Evolutionary conservation across 2,113 vertebrate species (phyloP).

Genomic region (Pseudorhombus dupliciocellatus): DNA sequence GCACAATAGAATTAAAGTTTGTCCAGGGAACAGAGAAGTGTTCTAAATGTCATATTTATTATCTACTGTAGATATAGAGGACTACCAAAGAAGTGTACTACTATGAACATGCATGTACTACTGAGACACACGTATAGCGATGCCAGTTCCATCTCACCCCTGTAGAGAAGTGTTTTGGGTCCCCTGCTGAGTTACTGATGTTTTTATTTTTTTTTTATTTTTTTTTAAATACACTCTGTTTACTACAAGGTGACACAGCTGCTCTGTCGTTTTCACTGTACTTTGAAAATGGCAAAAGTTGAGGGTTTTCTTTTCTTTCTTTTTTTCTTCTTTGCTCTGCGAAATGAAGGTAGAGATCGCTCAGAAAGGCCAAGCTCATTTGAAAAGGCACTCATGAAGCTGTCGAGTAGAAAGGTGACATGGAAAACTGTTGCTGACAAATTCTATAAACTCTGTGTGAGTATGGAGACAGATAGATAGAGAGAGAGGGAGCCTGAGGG

Average conservation of each 20-base stretch:
- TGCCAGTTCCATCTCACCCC: neutral
- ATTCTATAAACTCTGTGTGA: constrained; percentile 23
- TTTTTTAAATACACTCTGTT: neutral
- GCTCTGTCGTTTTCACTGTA: neutral
- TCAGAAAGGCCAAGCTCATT: constrained; percentile 10
- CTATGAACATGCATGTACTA: too few species aligned
- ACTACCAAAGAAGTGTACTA: too few species aligned
- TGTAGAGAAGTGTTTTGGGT: neutral
- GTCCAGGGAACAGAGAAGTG: neutral
- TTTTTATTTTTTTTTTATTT: neutral
- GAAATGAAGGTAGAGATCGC: constrained; percentile 6
- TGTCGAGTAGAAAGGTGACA: constrained; percentile 17
- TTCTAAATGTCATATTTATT: neutral
- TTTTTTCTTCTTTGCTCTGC: constrained; percentile 10
- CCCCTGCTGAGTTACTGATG: neutral
- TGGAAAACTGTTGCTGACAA: constrained; percentile 22
- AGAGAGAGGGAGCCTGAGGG: constrained; percentile 2
- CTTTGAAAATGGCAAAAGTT: constrained; percentile 2
- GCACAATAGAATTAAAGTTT: neutral
- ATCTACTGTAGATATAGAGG: too few species aligned
- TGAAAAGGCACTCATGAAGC: constrained; percentile 8
- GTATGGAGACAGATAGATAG: neutral
- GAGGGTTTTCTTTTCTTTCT: neutral
- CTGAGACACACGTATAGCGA: neutral
- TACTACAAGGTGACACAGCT: constrained; percentile 7